These are phyloP conservation scores for Pitangus sulphuratus DNA, from an alignment of 2,797 vertebrate genomes.

Conservation along the genomic window DNA sequence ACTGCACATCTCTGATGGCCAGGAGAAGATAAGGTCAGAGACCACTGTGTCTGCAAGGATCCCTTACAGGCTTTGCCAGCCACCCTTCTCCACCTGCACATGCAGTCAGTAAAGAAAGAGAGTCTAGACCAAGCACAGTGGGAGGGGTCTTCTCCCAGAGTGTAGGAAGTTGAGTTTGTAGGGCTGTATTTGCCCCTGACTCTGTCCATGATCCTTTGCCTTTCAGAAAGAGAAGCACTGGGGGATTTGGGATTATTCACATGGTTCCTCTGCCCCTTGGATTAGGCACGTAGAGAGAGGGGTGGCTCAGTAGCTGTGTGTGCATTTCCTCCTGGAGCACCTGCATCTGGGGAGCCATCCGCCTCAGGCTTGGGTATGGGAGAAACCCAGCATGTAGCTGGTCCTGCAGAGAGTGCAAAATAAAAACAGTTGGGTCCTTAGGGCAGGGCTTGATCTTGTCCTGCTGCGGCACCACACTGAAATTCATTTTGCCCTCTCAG, in stretches of 20 bases:
- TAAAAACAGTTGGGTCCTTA: neutral
- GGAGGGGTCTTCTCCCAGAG: rapidly evolving
- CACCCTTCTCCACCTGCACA: neutral
- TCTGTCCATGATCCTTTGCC: neutral
- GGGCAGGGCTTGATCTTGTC: neutral
- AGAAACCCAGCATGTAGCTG: neutral
- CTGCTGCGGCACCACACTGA: neutral
- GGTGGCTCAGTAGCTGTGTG: rapidly evolving
- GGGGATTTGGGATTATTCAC: rapidly evolving
- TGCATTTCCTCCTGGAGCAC: neutral
- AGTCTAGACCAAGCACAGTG: neutral
- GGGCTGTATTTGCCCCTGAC: neutral
- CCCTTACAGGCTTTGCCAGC: neutral
- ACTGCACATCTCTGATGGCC: neutral
- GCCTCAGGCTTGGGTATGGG: neutral
- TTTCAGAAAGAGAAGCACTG: neutral
- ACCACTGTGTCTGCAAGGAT: neutral
- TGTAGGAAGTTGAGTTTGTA: neutral
- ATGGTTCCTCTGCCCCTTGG: neutral
- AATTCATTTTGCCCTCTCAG: neutral
- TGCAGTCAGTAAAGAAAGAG: neutral
- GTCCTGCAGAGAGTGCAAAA: neutral
- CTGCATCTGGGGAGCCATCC: neutral
- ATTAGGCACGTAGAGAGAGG: rapidly evolving
- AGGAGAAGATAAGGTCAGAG: neutral